Evolutionary conservation across 53 echinoderm and acorn worm species (phyloP).

Genomic region (Henricia sp.): DNA sequence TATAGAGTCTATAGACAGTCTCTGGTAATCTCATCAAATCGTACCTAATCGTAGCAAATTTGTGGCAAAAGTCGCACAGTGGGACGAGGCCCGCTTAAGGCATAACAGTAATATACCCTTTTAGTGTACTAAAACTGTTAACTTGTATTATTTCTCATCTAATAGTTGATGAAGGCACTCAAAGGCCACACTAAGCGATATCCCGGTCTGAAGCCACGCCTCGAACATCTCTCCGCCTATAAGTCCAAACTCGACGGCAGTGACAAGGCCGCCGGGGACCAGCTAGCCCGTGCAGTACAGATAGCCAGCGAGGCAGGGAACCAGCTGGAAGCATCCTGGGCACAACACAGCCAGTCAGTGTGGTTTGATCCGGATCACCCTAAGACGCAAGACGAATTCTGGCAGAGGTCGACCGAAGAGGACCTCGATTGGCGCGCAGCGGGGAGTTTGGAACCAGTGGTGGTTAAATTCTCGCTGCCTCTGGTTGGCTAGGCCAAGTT

Average conservation of each 20-base stretch:
- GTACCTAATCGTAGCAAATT: no score
- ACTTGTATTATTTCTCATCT: neutral
- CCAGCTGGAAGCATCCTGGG: slow-evolving; percentile 64
- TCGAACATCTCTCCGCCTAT: slow-evolving; percentile 72
- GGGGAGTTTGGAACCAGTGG: slow-evolving; percentile 10
- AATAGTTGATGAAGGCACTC: slow-evolving; percentile 69
- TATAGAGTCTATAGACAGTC: no score
- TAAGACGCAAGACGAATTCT: slow-evolving; percentile 36
- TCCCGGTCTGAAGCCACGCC: slow-evolving; percentile 76
- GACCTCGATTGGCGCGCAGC: slow-evolving; percentile 58
- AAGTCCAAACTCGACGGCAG: slow-evolving; percentile 48
- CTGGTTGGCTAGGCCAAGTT: no score
- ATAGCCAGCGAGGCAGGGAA: slow-evolving; percentile 38
- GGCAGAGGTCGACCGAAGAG: slow-evolving; percentile 48
- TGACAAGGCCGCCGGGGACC: neutral
- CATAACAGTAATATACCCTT: no score
- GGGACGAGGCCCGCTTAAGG: no score
- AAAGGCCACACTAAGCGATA: slow-evolving; percentile 51
- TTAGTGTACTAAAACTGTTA: no score
- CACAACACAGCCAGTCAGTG: slow-evolving; percentile 52
- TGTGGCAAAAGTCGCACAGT: no score
- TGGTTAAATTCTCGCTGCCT: slow-evolving; percentile 65
- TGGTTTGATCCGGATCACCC: slow-evolving; percentile 62
- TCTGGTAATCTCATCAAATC: no score
- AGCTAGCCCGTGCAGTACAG: slow-evolving; percentile 13